phyloP scores from a whole-genome alignment of 2,888 invertebrate genomes.

The Macaria notata region DNA sequence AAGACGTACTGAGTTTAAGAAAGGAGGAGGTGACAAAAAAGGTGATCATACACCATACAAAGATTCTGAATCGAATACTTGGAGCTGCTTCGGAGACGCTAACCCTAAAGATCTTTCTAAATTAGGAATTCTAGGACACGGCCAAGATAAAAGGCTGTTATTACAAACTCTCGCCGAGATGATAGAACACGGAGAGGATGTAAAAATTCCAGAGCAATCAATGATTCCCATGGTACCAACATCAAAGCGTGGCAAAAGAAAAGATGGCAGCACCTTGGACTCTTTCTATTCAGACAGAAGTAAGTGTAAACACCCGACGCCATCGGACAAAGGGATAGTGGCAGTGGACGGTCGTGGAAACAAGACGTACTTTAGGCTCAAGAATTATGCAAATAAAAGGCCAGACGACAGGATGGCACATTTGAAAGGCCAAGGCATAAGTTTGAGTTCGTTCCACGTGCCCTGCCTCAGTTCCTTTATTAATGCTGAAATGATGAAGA shows the following conservation, averaged over 20 bases:
- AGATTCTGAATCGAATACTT: constrained; percentile 47
- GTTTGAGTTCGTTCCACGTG: constrained; percentile 67
- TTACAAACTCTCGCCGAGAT: constrained; percentile 53
- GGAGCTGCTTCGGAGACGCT: constrained; percentile 70
- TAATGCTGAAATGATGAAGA: constrained; percentile 54
- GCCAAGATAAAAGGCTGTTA: constrained; percentile 62
- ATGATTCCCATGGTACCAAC: constrained; percentile 43
- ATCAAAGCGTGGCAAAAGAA: constrained; percentile 33
- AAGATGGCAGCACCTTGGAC: constrained; percentile 13
- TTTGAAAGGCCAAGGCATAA: constrained; percentile 58
- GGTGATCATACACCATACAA: constrained; percentile 10
- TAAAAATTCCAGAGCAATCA: constrained; percentile 53
- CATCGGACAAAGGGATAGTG: constrained; percentile 62
- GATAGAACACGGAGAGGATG: constrained; percentile 47
- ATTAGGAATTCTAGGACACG: constrained; percentile 71
- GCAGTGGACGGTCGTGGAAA: constrained; percentile 58
- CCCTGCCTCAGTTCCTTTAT: constrained; percentile 72
- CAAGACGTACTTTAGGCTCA: constrained; percentile 61
- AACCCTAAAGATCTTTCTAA: constrained; percentile 57
- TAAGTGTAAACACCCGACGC: constrained; percentile 58
- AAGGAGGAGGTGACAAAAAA: constrained; percentile 40
- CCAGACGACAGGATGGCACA: constrained; percentile 50
- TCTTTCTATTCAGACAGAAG: constrained; percentile 32
- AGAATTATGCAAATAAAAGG: constrained; percentile 47
- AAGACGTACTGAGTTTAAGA: constrained; percentile 7